phyloP scores from a whole-genome alignment of 2,113 vertebrate species.

The Python bivittatus region DNA sequence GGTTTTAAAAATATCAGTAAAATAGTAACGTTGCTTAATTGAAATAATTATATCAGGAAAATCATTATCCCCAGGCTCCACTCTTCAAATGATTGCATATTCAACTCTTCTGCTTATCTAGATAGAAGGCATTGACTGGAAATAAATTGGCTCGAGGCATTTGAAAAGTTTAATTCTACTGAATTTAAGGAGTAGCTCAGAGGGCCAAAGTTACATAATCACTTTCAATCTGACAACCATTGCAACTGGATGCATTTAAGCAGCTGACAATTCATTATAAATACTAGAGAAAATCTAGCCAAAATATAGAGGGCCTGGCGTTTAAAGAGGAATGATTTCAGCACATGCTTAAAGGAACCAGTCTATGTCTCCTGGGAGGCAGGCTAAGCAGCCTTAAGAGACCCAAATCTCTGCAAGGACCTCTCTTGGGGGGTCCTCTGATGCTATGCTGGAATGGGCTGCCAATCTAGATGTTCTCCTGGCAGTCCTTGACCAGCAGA shows the following conservation, averaged over 20 bases:
- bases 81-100: conserved; percentile 35
- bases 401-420: background rate
- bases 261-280: background rate
- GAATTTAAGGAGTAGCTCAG: background rate
- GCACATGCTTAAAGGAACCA: background rate
- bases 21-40: background rate
- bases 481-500: no score
- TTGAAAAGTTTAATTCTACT: background rate
- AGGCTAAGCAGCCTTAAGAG: background rate
- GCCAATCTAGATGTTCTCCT: background rate
- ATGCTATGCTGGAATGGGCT: background rate
- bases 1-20: background rate
- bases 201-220: background rate
- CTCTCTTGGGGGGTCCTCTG: background rate
- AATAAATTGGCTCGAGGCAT: conserved; percentile 30
- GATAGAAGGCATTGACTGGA: background rate
- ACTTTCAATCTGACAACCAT: background rate
- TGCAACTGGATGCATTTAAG: background rate
- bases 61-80: background rate
- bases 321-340: background rate
- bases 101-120: conserved; percentile 41
- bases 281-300: background rate
- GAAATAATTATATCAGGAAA: background rate
- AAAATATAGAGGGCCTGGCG: background rate
- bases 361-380: background rate